Conservation (phyloP, 2,888 invertebrate species). For the Xanthia togata region DNA sequence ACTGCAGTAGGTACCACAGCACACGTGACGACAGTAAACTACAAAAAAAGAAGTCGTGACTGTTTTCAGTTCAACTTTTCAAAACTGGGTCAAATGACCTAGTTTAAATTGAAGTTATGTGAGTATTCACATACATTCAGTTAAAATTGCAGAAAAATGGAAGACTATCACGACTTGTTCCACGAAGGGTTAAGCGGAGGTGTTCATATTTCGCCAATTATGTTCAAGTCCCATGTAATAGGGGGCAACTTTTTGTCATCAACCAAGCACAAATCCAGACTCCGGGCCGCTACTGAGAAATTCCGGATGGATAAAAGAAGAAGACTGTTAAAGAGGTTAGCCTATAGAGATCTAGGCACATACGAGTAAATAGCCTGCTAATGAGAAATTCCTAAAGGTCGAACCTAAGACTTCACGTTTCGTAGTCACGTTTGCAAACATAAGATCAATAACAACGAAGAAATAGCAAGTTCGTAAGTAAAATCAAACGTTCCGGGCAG, state of each 20-base stretch:
- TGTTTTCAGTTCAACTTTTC: slow-evolving; percentile 7
- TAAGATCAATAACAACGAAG: neutral
- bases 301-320: no score
- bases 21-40: slow-evolving; percentile 1
- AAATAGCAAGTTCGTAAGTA: neutral
- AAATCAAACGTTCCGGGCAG: neutral
- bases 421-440: neutral
- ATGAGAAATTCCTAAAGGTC: neutral
- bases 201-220: neutral
- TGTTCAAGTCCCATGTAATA: neutral
- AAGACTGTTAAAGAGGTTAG: no score
- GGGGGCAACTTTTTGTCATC: neutral
- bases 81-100: slow-evolving; percentile 32
- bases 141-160: neutral
- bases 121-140: neutral
- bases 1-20: neutral
- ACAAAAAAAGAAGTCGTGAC: slow-evolving; percentile 2
- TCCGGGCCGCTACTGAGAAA: neutral
- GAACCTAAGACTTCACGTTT: neutral
- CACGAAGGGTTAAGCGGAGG: neutral
- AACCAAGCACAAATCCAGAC: neutral
- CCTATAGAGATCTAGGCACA: no score
- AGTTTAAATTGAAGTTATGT: slow-evolving; percentile 3
- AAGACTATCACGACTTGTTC: neutral
- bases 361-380: no score